These are phyloP conservation scores for Lithobates sylvaticus DNA, from an alignment of 2,797 vertebrate species.

Conservation along the genomic window DNA sequence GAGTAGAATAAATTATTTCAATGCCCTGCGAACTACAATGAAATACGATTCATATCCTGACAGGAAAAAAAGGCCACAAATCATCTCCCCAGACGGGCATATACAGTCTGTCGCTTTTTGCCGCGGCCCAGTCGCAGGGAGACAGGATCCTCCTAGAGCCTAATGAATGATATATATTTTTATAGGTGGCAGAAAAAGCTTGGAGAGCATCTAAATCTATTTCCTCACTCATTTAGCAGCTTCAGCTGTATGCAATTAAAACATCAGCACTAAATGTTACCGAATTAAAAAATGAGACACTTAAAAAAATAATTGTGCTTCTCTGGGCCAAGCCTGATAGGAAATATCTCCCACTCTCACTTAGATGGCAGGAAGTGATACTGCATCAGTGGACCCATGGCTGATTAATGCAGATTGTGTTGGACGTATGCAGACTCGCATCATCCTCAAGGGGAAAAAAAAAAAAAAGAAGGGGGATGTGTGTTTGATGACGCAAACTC, in stretches of 20 bases:
- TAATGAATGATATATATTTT: conserved; percentile 75
- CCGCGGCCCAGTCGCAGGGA: conserved; percentile 52
- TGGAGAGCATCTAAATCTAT: conserved; percentile 75
- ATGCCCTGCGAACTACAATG: conserved; percentile 1
- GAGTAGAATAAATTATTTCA: conserved; percentile 12
- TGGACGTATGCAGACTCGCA: conserved; percentile 27
- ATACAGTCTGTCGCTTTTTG: conserved; percentile 4
- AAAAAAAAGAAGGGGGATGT: too few species aligned
- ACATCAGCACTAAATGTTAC: conserved; percentile 88
- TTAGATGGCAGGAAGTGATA: conserved; percentile 64
- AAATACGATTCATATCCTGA: neutral
- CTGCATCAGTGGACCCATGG: conserved; percentile 61
- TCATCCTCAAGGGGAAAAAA: neutral
- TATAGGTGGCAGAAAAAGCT: conserved; percentile 74
- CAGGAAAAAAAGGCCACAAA: neutral
- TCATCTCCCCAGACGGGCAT: neutral
- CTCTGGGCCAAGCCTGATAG: conserved; percentile 81
- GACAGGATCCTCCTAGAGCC: conserved; percentile 63
- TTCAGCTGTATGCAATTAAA: conserved; percentile 94
- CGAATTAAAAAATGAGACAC: conserved; percentile 94
- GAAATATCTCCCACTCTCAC: conserved; percentile 75
- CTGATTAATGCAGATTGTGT: conserved; percentile 57
- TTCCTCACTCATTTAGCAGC: conserved; percentile 86
- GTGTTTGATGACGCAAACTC: too few species aligned
- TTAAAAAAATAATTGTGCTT: conserved; percentile 92